Base-by-base conservation (phyloP, 1,140 invertebrate species). In the Conus betulinus region DNA sequence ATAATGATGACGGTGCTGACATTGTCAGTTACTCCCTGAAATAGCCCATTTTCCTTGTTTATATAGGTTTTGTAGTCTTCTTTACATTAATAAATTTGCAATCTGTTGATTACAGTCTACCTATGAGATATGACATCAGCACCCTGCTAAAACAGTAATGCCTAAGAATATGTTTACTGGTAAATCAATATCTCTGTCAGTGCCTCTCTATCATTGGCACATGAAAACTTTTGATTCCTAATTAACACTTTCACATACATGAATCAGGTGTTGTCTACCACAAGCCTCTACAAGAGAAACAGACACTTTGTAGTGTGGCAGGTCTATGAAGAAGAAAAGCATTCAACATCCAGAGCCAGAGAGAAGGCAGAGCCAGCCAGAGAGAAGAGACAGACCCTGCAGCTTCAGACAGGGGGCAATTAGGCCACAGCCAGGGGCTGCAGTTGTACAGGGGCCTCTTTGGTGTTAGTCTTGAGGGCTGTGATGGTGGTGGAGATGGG, bases 401-500 rank as follows among this genome's bases (percentile, higher is more conserved):
- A 86, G 63, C 74, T 25, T 10, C 53, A 71, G 63, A 51, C 39
- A 86, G 39, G 23, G 52, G 27, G 7, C 11, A 20, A 25, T 74
- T 88, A 84, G 7, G 82, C 82, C n/a, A 71, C 82, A 74, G 81
- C 87, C 53, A 84, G 63, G 3, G 81, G 87, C 17, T 67, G 63
- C 7, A 83, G 60, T 23, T 55, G 51, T 6, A 53, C 51, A 23
- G 71, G 23, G 15, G n/a, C 39, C 3, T 25, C 63, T 15, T 39
- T 27, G 53, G 71, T n/a, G 4, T 25, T 60, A 4, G 20, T 51
- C 27, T 39, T 39, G 51, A 91, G 81, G 10, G 52, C 17, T 1
- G 76, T 84, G 83, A 91, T 82, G 78, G 88, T 87, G 76, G 90
- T 90, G 81, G 67, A 90, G 23, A 91, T 85, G 5, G 90, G 92